These are phyloP conservation scores for Protodeltote pygarga DNA, from an alignment of 2,888 invertebrate genomes.

Conservation along the genomic window DNA sequence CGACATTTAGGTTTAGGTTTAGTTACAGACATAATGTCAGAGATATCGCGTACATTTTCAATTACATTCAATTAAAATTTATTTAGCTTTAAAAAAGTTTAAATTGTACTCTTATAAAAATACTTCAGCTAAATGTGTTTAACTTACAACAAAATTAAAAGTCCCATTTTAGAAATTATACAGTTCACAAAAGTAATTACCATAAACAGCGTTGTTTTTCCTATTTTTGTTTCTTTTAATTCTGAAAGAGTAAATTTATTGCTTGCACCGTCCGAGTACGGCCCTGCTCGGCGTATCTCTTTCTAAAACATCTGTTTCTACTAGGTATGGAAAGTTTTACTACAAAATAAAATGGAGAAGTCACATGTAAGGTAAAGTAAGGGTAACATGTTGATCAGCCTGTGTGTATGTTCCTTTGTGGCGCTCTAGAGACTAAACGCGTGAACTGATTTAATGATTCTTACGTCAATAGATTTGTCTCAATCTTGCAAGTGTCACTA, in stretches of 20 bases:
- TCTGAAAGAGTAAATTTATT: constrained; percentile 35
- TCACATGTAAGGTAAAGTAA: no score
- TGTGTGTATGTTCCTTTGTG: no score
- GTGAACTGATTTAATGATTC: no score
- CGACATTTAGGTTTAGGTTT: no score
- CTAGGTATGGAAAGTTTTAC: constrained; percentile 1
- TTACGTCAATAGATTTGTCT: no score
- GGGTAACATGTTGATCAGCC: no score
- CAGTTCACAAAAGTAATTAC: constrained; percentile 24
- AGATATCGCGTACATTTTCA: no score
- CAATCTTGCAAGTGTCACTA: no score
- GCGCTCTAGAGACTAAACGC: no score
- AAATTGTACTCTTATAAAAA: constrained; percentile 9
- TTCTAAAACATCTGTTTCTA: constrained; percentile 19
- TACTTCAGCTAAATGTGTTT: background rate
- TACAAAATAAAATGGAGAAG: background rate
- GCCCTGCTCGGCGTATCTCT: constrained; percentile 24
- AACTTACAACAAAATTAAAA: constrained; percentile 15
- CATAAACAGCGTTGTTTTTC: constrained; percentile 25
- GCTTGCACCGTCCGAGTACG: constrained; percentile 11
- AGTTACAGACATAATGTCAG: no score
- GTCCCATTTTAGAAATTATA: constrained; percentile 17
- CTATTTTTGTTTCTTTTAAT: constrained; percentile 14
- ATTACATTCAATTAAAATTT: no score
- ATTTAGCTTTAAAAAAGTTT: background rate